Base-by-base conservation (phyloP, 2,888 invertebrate species). In the Parnassius apollo region DNA sequence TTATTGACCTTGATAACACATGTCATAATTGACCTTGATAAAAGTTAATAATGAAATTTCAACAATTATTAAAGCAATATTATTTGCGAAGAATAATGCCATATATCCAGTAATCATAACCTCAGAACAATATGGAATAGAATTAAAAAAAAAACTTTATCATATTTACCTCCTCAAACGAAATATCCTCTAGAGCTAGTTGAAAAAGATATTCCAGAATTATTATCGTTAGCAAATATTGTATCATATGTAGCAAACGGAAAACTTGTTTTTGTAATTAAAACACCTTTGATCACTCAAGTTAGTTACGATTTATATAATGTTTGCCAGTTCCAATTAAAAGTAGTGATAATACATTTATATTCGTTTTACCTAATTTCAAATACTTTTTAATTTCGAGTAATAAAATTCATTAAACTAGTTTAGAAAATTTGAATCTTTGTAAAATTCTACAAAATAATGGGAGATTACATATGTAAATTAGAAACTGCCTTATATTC, bases 21-120 rank as follows among this genome's bases (percentile, higher is more conserved):
- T 68, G 60, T 67, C 67, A 8, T 55, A 69, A 51, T 63, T 70
- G 46, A 69, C 64, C 25, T 51, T 69, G 18, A 64, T 69, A 35
- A 65, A 68, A 64, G 59, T 69, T 52, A 61, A 66, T 48, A 69
- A 66, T 46, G 67, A 70, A 67, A 67, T 68, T 18, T 66, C 66
- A 2, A 67, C 62, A 8, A 60, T 68, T 54, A 18, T 18, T 18
- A 18, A 18, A 1, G 18, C 18, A 18, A 18, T 18, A 18, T 18
- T 18, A 18, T 18, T 69, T 49, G 51, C 62, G 2, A 68, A 65
- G 58, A 68, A 68, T 64, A 66, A 68, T 61, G 65, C 61, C 50
- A 48, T 69, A 12, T 67, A 52, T 52, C 52, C 52, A 10, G 25
- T 52, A 12, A 52, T 52, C 9, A 25, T 52, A 52, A 52, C 25